Percentiles rank a stretch among this genome's conserved stretches.
These are phyloP conservation scores for Papilio polyxenes DNA, from an alignment of 1,140 invertebrate genomes.

Conservation along the genomic window DNA sequence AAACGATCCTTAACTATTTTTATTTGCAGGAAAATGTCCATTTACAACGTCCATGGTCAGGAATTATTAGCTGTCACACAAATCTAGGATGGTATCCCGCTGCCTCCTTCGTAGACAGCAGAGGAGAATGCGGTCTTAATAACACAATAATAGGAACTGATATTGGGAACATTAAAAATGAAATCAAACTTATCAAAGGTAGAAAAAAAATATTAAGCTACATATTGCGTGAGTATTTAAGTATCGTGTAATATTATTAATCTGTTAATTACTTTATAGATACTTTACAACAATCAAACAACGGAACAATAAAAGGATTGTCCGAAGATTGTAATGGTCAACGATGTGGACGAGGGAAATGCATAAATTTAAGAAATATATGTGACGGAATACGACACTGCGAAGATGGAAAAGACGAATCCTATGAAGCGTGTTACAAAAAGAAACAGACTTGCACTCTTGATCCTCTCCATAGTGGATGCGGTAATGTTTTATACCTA, in stretches of 20 bases:
- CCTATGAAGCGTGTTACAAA: conserved; percentile 75
- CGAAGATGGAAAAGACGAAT: conserved; percentile 85
- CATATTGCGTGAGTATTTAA: not conserved
- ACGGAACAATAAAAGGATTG: conserved; percentile 36
- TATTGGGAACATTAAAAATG: conserved; percentile 77
- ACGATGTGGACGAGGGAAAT: conserved; percentile 87
- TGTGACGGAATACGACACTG: conserved; percentile 89
- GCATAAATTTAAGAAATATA: conserved; percentile 82
- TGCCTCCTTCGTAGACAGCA: conserved; percentile 80
- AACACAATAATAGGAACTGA: conserved; percentile 70
- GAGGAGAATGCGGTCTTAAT: conserved; percentile 79
- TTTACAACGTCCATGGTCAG: conserved; percentile 77
- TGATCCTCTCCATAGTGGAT: conserved; percentile 67
- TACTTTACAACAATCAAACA: not conserved
- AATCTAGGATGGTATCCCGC: conserved; percentile 83
- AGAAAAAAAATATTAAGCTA: conserved; percentile 30
- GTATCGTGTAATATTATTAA: not conserved
- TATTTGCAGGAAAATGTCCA: conserved; percentile 15
- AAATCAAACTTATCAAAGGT: conserved; percentile 76
- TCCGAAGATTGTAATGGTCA: conserved; percentile 79
- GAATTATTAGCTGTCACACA: conserved; percentile 82
- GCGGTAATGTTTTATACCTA: conserved; percentile 55
- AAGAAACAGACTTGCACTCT: conserved; percentile 54
- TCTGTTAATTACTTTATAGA: not conserved
- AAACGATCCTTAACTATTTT: not conserved